phyloP scores from a whole-genome alignment of 1,140 invertebrate species.

The Phortica variegata region DNA sequence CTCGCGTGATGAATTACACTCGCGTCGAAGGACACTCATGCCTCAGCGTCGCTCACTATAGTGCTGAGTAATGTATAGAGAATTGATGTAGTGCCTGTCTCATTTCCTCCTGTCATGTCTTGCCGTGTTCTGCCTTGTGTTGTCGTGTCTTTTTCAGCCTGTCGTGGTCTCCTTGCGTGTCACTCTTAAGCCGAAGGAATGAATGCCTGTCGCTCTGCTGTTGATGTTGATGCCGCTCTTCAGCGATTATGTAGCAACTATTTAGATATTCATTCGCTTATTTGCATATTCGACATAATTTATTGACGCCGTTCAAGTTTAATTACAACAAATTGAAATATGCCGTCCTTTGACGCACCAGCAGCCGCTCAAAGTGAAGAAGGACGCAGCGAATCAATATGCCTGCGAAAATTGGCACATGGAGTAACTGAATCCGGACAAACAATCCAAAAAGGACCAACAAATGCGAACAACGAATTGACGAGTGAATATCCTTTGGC shows the following conservation, averaged over 20 bases:
- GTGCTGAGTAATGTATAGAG: no score
- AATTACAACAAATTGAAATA: constrained; percentile 38
- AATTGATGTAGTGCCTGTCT: constrained; percentile 52
- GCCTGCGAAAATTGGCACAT: constrained; percentile 41
- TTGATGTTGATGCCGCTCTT: constrained; percentile 11
- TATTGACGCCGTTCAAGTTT: constrained; percentile 53
- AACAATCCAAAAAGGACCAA: no score
- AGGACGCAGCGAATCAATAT: constrained; percentile 1
- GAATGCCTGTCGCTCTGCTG: constrained; percentile 32
- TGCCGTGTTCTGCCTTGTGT: no score
- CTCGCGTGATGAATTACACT: constrained; percentile 54
- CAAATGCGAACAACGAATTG: constrained; percentile 33
- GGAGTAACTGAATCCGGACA: no score
- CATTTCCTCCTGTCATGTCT: no score
- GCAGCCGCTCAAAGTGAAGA: not conserved
- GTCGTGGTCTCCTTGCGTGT: no score
- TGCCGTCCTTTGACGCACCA: constrained; percentile 25
- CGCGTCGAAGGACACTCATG: constrained; percentile 52
- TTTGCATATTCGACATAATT: constrained; percentile 42
- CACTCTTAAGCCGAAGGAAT: constrained; percentile 50
- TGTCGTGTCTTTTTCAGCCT: no score
- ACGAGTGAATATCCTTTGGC: constrained; percentile 38
- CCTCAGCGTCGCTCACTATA: no score
- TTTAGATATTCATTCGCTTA: constrained; percentile 21
- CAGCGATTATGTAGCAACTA: constrained; percentile 14